phyloP scores from a whole-genome alignment of 2,888 invertebrate genomes.

The Myopa testacea region DNA sequence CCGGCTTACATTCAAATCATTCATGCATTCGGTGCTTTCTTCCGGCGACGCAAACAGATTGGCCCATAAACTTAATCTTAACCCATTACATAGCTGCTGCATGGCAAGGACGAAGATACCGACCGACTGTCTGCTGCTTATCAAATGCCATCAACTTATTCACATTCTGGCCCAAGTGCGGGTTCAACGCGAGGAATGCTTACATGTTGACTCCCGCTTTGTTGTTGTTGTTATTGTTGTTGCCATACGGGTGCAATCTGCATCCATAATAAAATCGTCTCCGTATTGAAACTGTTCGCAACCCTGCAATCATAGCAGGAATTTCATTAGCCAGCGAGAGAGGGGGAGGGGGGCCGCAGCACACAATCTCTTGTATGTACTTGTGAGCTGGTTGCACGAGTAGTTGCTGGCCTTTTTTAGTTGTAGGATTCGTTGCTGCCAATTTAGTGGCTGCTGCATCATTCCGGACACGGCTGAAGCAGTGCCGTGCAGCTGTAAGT shows the following conservation, averaged over 20 bases:
- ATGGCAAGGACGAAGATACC: not conserved
- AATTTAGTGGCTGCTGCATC: constrained; percentile 20
- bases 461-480: constrained; percentile 2
- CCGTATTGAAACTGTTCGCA: constrained; percentile 4
- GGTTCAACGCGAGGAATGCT: not conserved
- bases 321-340: constrained; percentile 21
- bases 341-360: not conserved
- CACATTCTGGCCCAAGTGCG: not conserved
- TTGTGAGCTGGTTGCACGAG: no score
- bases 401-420: constrained; percentile 10
- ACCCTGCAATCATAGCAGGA: not conserved
- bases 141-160: constrained; percentile 24
- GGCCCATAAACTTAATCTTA: constrained; percentile 26
- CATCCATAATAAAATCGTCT: constrained; percentile 27
- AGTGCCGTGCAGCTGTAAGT: no score
- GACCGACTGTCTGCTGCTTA: constrained; percentile 45
- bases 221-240: not conserved
- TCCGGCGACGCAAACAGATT: constrained; percentile 5
- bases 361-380: no score
- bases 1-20: not conserved
- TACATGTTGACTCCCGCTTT: not conserved
- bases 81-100: not conserved
- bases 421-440: not conserved
- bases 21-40: not conserved
- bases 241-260: constrained; percentile 10